Percentiles rank a stretch among this genome's conserved stretches.
These are phyloP conservation scores for Cephalopachus bancanus DNA, from an alignment of 2,797 vertebrate species.

Conservation along the genomic window DNA sequence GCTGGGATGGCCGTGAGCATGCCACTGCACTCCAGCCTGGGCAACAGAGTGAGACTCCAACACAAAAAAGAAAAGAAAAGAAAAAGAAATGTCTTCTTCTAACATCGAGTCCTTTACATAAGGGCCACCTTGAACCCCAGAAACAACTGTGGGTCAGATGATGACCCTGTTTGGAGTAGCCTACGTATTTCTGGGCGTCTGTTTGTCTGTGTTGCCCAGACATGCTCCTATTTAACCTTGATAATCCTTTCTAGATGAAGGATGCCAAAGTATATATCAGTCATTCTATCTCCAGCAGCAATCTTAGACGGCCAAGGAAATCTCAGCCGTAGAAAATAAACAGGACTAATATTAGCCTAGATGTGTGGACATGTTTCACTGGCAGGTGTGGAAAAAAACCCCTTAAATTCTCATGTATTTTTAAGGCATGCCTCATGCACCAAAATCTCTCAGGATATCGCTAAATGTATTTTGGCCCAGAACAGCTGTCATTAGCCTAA, in stretches of 20 bases:
- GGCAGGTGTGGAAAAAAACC: slow-evolving; percentile 8
- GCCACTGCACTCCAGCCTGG: no score
- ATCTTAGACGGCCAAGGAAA: slow-evolving; percentile 70
- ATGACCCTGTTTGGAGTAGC: not conserved
- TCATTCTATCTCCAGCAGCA: slow-evolving; percentile 69
- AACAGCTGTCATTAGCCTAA: slow-evolving; percentile 45
- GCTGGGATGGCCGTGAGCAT: no score
- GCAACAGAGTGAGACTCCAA: no score
- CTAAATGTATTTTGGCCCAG: slow-evolving; percentile 49
- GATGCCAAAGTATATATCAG: not conserved
- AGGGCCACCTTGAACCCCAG: not conserved
- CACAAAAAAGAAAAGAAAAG: no score
- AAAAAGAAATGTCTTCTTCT: not conserved
- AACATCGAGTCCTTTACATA: slow-evolving; percentile 2
- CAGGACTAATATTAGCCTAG: slow-evolving; percentile 81
- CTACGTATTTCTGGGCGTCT: slow-evolving; percentile 66
- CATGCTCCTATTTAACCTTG: not conserved
- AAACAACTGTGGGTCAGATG: slow-evolving; percentile 23
- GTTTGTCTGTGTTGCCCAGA: slow-evolving; percentile 55
- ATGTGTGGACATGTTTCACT: slow-evolving; percentile 49
- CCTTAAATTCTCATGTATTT: slow-evolving; percentile 79
- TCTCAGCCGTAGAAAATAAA: slow-evolving; percentile 72
- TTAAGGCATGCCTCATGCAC: slow-evolving; percentile 70
- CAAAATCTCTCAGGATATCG: slow-evolving; percentile 36
- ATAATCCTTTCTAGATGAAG: slow-evolving; percentile 67